Percentiles rank a stretch among this genome's conserved stretches.
Evolutionary conservation across 2,797 vertebrate genomes (phyloP).

Genomic region (Acanthurus leucopareius): DNA sequence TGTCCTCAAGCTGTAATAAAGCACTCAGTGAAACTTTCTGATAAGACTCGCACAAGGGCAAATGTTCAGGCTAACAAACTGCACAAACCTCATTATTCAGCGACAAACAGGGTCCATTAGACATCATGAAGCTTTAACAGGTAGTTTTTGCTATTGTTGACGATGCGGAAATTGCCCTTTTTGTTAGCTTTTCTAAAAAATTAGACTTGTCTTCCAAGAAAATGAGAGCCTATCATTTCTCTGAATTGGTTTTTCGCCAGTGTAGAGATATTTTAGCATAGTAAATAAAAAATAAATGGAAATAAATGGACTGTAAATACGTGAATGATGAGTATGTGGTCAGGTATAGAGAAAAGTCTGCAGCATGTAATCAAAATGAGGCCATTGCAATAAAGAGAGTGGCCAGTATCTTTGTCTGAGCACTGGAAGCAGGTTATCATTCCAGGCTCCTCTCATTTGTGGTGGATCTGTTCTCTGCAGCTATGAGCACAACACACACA

Average conservation of each 20-base stretch:
- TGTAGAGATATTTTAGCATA: neutral
- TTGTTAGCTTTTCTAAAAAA: neutral
- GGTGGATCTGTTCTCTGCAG: slow-evolving; percentile 64
- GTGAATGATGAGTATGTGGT: slow-evolving; percentile 18
- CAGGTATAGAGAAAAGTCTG: slow-evolving; percentile 3
- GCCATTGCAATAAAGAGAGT: slow-evolving; percentile 33
- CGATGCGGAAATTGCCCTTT: slow-evolving; percentile 16
- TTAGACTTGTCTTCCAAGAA: neutral
- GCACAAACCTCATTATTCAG: slow-evolving; percentile 35
- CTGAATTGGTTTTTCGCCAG: slow-evolving; percentile 19
- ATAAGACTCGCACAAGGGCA: slow-evolving; percentile 48
- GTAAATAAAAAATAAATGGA: slow-evolving; percentile 7
- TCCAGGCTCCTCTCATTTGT: slow-evolving; percentile 52
- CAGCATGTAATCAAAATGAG: slow-evolving; percentile 32
- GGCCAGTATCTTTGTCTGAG: slow-evolving; percentile 44
- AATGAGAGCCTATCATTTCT: neutral
- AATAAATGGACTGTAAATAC: neutral
- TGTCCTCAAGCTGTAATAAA: slow-evolving; percentile 65
- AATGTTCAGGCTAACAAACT: slow-evolving; percentile 42
- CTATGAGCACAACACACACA: slow-evolving; percentile 43
- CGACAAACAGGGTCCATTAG: slow-evolving; percentile 33
- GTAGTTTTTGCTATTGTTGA: slow-evolving; percentile 18
- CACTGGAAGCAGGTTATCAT: slow-evolving; percentile 57
- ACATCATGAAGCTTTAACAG: slow-evolving; percentile 17
- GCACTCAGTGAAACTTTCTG: slow-evolving; percentile 49